Base-by-base conservation (phyloP, 2,888 invertebrate genomes). In the Ptychoptera contaminata region DNA sequence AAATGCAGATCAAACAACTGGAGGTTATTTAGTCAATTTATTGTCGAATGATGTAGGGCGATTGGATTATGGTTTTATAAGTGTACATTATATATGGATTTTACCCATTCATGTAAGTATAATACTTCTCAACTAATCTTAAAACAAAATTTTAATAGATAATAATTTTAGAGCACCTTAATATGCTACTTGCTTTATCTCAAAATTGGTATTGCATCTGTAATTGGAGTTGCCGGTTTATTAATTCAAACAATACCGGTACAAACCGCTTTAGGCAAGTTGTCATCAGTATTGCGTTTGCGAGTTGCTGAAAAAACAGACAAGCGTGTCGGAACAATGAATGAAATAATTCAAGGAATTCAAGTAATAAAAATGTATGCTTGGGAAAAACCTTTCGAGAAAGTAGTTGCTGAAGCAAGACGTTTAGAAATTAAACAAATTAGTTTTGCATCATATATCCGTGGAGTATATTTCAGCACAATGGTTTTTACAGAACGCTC, bases 281-380 rank as follows among this genome's bases (percentile, higher is more conserved):
- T 66, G 16, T 57, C 63, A 2, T 64, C 67, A 2, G 57, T 57
- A 39, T 51, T 67, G 8, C 76, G 96, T 50, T 73, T 77, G 60
- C 77, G 77, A 56, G 88, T 88, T 1, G 93, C 94, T 0, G 67
- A 72, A 49, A 74, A 82, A 59, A 93, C 93, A 0, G 96, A 96
- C 63, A 82, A 83, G 54, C 73, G 96, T 49, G 85, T 96, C 37
- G 76, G 88, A 43, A 72, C 93, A 41, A 96, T 96, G 91, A 90
- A 85, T 59, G 96, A 97, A 72, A 81, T 96, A 53, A 82, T 96
- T 49, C 76, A 77, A 46, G 94, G 92, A 40, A 91, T 97, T 67
- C 82, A 91, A 68, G 88, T 87, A 2, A 87, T 94, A 51, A 94
- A 94, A 71, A 93, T 94, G 91, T 94, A 93, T 60, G 86, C 91